Evolutionary conservation across 2,888 invertebrate genomes (phyloP), one percentile per base, ranked within the genome.

Genomic region (Tinea trinotella): DNA sequence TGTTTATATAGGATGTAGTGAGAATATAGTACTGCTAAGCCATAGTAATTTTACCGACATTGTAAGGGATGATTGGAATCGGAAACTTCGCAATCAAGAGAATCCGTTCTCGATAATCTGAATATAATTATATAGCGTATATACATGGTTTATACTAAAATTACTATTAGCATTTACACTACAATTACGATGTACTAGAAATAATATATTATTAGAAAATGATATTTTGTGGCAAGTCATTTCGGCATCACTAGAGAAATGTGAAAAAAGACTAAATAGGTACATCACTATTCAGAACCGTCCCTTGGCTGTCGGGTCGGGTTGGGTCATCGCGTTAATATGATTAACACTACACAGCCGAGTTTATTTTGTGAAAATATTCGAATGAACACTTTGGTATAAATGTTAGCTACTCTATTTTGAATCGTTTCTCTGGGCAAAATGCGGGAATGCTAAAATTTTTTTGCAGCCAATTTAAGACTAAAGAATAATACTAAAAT

Each of bases 1-100:
- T 67, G 64, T 69, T 73, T 70, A 65, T 54, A 61, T 54, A 68
- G 71, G 72, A 65, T 62, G 49, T 49, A 49, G 22, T 49, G 22
- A 20, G 49, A 20, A 49, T 15, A 2, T 7, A 20, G 18, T 13
- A 50, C 46, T 12, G 5, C 40, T 5, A 5, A 5, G 19, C 48
- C 48, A 10, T 13, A 40, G 19, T 48, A 48, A 48, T 19, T 40
- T 48, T 19, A 48, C 48, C 19, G 48, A 48, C 48, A 40, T 40
- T 40, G 40, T 40, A 40, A 40, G 13, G 12, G 13, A 40, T 15
- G 40, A 40, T 40, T 40, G 40, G 40, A 40, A 40, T 40, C 40
- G 40, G 40, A 40, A 40, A 13, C 13, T 7, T 15, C 6, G 40
- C 7, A 40, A 40, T 40, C 40, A 13, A 40, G 13, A 2, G 15